Evolutionary conservation across 2,888 invertebrate species (phyloP).

Genomic region (Dryobotodes eremita): DNA sequence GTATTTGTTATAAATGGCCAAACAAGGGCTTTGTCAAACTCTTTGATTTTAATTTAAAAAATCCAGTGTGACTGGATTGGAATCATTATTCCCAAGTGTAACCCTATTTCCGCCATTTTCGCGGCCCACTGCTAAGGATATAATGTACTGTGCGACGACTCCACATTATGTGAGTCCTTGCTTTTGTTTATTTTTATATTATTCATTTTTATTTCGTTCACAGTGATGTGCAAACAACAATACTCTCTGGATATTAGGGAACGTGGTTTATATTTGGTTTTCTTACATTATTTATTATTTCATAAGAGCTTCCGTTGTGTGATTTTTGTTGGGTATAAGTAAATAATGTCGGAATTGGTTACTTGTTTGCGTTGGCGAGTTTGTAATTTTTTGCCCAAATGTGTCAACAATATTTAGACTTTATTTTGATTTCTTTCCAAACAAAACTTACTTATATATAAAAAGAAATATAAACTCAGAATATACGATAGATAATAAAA

Average conservation of each 20-base stretch:
- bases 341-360: slow-evolving; percentile 60
- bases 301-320: slow-evolving; percentile 62
- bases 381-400: slow-evolving; percentile 11
- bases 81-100: neutral
- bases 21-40: neutral
- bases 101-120: slow-evolving; percentile 39
- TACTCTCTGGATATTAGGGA: slow-evolving; percentile 63
- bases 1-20: neutral
- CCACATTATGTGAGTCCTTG: slow-evolving; percentile 78
- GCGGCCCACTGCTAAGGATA: slow-evolving; percentile 71
- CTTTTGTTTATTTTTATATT: slow-evolving; percentile 78
- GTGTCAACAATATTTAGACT: neutral
- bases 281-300: slow-evolving; percentile 63
- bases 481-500: neutral
- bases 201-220: slow-evolving; percentile 74
- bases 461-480: too few relatives aligned
- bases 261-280: slow-evolving; percentile 63
- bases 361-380: slow-evolving; percentile 49
- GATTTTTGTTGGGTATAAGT: slow-evolving; percentile 56
- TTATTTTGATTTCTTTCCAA: neutral
- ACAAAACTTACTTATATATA: too few relatives aligned
- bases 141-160: slow-evolving; percentile 78
- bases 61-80: neutral
- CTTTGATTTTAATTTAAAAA: neutral
- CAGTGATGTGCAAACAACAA: slow-evolving; percentile 71